Evolutionary conservation across 2,113 vertebrate genomes (phyloP), one percentile per base, ranked within the genome.

Genomic region (Solea solea): DNA sequence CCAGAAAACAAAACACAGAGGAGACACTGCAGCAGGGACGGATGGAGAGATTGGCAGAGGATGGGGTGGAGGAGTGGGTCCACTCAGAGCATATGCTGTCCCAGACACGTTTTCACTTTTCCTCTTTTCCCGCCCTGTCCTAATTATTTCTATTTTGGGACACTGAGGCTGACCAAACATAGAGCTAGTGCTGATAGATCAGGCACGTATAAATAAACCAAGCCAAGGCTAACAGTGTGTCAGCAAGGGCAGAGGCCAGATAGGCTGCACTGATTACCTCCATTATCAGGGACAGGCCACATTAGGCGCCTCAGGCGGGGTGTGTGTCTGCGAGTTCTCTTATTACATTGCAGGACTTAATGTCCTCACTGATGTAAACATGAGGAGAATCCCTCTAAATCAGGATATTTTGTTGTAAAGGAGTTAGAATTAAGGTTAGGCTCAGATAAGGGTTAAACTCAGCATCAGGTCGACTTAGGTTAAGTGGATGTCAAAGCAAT

Each of bases 61-160:
- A 75, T 13, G 55, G 69, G 69, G 64, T n/a, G 61, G 67, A 64
- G 46, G 39, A 63, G 58, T 61, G 34, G 69, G 59, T 71, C 80
- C 39, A 7, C 59, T 69, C 5, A 3, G 72, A 85, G 88, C 11
- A 28, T 86, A 92, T 86, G 88, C 78, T 53, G 80, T 13, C 78
- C 86, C 61, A 66, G 78, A 93, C 93, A 93, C 91, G 90, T 93
- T 94, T 93, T 93, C 91, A 84, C 88, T 92, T 76, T 92, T 92
- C 90, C 92, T 90, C 88, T 72, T 83, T 88, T 90, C 81, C 92
- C 84, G 78, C 90, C 92, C 92, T 87, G 84, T 82, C 78, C 88
- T 93, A 92, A 94, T 94, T 94, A 91, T 86, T 81, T 86, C 91
- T 92, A 91, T 93, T 93, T 86, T 57, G 55, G 67, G 88, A 80